Percentiles rank a stretch among this genome's conserved stretches.
Conservation (phyloP, 2,797 vertebrate genomes). For the Artibeus jamaicensis region DNA sequence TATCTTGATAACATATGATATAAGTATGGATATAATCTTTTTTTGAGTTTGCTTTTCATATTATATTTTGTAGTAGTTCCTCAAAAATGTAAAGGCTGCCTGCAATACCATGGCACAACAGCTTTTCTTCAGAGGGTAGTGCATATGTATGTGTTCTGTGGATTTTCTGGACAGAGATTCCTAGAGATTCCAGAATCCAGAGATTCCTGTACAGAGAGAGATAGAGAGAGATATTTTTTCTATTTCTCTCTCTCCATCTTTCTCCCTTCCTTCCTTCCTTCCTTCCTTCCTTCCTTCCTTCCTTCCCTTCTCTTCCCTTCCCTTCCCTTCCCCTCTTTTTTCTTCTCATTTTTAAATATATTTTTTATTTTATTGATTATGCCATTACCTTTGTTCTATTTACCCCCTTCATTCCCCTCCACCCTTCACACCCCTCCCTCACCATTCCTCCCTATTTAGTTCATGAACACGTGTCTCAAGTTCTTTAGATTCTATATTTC, state of each 20-base stretch:
- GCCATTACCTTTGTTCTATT: no score
- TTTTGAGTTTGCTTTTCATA: background rate
- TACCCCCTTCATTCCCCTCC: no score
- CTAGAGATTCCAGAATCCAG: background rate
- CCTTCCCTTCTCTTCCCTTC: no score
- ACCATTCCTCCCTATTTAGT: no score
- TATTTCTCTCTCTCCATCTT: background rate
- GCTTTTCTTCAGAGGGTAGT: background rate
- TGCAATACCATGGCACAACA: background rate
- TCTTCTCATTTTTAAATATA: no score
- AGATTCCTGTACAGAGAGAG: no score
- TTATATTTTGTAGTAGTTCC: background rate
- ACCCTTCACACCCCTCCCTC: no score
- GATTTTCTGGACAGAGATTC: background rate
- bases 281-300: no score
- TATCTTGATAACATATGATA: background rate
- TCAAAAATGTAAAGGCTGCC: background rate
- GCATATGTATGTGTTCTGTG: background rate
- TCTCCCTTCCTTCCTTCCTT: fast-evolving
- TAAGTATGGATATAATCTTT: background rate
- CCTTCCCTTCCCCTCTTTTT: background rate
- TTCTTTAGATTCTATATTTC: no score
- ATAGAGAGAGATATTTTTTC: no score
- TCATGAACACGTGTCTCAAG: no score
- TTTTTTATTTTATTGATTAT: no score